Conservation (phyloP, 2,888 invertebrate genomes). For the Stramonita haemastoma region DNA sequence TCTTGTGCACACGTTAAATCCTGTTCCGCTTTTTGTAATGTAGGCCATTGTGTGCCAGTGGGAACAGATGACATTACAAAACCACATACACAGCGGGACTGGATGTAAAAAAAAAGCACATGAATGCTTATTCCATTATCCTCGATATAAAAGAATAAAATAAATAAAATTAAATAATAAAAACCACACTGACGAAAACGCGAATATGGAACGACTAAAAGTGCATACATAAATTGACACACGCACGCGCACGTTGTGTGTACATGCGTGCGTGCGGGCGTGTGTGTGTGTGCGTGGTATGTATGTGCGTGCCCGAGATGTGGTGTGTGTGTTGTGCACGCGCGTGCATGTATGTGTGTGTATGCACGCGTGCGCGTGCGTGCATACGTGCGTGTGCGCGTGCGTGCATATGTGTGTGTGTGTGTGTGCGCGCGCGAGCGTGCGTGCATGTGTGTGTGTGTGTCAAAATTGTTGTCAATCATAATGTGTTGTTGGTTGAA, state of each 20-base stretch:
- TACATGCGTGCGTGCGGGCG: not conserved
- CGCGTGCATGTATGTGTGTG: conserved; percentile 21
- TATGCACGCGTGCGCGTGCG: not conserved
- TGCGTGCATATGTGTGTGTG: conserved; percentile 19
- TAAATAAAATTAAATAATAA: too few relatives aligned
- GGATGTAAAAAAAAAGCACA: too few relatives aligned
- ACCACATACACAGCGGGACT: too few relatives aligned
- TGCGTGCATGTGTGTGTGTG: not conserved
- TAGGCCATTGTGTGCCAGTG: too few relatives aligned
- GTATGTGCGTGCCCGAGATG: not conserved
- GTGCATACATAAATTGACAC: not conserved
- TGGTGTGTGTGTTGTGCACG: conserved; percentile 20
- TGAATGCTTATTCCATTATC: too few relatives aligned
- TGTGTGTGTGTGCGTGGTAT: not conserved
- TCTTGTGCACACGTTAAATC: too few relatives aligned
- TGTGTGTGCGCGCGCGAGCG: not conserved
- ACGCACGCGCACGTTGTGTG: conserved; percentile 10
- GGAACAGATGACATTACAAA: too few relatives aligned
- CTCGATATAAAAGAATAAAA: too few relatives aligned
- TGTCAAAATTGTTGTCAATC: not conserved
- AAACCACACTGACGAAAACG: too few relatives aligned
- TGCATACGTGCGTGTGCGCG: not conserved
- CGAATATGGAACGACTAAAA: too few relatives aligned
- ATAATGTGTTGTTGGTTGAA: too few relatives aligned
- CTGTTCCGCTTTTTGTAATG: too few relatives aligned